Evolutionary conservation across 2,797 vertebrate genomes (phyloP).

Genomic region (Manis pentadactyla): DNA sequence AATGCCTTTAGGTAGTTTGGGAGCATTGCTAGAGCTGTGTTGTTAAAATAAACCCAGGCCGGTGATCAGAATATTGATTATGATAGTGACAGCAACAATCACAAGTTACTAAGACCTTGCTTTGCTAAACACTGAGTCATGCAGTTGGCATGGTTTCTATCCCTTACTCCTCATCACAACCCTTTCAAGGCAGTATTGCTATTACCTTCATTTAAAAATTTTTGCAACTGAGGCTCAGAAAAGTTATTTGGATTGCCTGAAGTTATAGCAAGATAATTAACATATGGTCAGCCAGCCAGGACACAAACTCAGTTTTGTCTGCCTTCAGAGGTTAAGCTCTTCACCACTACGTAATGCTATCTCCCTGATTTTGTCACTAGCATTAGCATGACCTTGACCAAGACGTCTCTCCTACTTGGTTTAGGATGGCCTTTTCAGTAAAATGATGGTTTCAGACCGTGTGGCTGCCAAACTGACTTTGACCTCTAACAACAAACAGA

Average conservation of each 20-base stretch:
- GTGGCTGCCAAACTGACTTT: not conserved
- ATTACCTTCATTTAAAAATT: not conserved
- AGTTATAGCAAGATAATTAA: not conserved
- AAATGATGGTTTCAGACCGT: not conserved
- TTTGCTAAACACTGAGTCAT: not conserved
- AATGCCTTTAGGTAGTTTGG: not conserved
- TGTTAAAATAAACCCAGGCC: not conserved
- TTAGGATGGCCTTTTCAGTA: not conserved
- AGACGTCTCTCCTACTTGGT: not conserved
- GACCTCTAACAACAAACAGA: not conserved
- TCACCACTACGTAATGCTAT: no score
- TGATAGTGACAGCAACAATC: fast-evolving
- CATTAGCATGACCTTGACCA: not conserved
- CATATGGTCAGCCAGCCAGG: not conserved
- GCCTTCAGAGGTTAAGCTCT: not conserved
- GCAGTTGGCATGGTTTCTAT: not conserved
- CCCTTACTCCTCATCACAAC: not conserved
- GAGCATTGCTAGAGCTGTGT: not conserved
- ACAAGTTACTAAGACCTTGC: not conserved
- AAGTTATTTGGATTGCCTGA: not conserved
- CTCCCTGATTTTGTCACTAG: not conserved
- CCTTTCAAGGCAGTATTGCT: not conserved
- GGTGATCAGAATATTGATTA: not conserved
- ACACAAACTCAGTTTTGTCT: not conserved
- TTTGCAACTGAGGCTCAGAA: not conserved